Evolutionary conservation across 2,888 invertebrate genomes (phyloP).

Genomic region (Dusona sp.): DNA sequence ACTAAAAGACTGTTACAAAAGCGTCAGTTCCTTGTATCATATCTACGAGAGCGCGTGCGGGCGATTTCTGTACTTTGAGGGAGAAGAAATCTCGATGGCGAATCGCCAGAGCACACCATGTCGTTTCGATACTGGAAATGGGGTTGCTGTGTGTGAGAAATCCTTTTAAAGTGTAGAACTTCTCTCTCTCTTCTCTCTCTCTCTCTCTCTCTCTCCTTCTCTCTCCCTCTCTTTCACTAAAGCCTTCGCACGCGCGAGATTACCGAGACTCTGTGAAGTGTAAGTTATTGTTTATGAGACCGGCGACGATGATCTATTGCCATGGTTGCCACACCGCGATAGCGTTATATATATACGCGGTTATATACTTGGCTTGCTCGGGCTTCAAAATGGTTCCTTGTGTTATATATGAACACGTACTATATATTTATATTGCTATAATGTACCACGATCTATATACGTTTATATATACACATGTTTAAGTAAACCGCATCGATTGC

Average conservation of each 20-base stretch:
- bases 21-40: background rate
- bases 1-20: background rate
- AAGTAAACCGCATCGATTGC: constrained; percentile 22
- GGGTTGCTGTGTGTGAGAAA: constrained; percentile 69
- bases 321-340: constrained; percentile 80
- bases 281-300: constrained; percentile 83
- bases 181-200: background rate
- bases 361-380: constrained; percentile 41
- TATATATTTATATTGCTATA: constrained; percentile 15
- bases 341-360: constrained; percentile 70
- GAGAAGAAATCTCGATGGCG: constrained; percentile 45
- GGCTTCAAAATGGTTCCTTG: constrained; percentile 45
- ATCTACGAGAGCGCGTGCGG: constrained; percentile 4
- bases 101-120: constrained; percentile 46
- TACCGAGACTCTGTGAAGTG: constrained; percentile 75
- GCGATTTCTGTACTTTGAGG: constrained; percentile 34
- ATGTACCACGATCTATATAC: constrained; percentile 19
- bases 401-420: background rate
- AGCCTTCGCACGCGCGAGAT: constrained; percentile 54
- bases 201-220: background rate
- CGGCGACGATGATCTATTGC: constrained; percentile 81
- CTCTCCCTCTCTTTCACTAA: background rate
- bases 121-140: constrained; percentile 39
- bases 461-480: constrained; percentile 4
- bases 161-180: constrained; percentile 62